phyloP scores from a whole-genome alignment of 2,797 vertebrate genomes.

The Neoniphon sammara region DNA sequence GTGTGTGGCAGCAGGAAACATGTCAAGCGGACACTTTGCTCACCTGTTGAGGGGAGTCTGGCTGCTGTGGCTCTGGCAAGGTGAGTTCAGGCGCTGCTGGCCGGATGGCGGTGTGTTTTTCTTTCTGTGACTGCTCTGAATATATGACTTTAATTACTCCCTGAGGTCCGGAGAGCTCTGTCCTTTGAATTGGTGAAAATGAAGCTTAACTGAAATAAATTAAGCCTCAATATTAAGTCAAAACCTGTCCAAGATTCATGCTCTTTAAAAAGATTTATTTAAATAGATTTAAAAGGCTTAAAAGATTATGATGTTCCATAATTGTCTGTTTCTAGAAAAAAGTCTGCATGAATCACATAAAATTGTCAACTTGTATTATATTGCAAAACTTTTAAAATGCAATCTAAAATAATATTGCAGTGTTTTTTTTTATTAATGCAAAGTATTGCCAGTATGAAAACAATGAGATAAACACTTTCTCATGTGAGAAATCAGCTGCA shows the following conservation, averaged over 20 bases:
- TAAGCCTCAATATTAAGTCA: background rate
- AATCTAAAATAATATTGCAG: no score
- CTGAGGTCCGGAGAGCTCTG: background rate
- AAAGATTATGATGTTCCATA: background rate
- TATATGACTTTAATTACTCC: background rate
- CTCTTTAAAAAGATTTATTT: constrained; percentile 2
- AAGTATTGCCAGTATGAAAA: constrained; percentile 20
- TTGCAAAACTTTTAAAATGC: no score
- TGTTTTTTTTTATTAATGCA: no score
- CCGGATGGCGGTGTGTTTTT: constrained; percentile 8
- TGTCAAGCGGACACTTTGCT: constrained; percentile 73
- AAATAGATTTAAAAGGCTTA: background rate
- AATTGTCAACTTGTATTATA: no score
- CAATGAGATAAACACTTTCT: constrained; percentile 51
- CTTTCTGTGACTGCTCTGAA: background rate
- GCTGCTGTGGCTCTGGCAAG: constrained; percentile 79
- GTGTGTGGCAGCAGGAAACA: constrained; percentile 66
- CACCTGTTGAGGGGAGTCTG: constrained; percentile 79
- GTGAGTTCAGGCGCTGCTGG: constrained; percentile 71
- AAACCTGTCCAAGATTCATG: background rate
- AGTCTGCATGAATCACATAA: no score
- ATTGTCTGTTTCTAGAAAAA: background rate
- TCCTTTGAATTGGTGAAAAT: background rate
- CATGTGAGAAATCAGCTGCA: constrained; percentile 61
- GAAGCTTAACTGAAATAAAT: background rate